Base-by-base conservation (phyloP, 2,888 invertebrate genomes). In the Hofmannophila pseudospretella region DNA sequence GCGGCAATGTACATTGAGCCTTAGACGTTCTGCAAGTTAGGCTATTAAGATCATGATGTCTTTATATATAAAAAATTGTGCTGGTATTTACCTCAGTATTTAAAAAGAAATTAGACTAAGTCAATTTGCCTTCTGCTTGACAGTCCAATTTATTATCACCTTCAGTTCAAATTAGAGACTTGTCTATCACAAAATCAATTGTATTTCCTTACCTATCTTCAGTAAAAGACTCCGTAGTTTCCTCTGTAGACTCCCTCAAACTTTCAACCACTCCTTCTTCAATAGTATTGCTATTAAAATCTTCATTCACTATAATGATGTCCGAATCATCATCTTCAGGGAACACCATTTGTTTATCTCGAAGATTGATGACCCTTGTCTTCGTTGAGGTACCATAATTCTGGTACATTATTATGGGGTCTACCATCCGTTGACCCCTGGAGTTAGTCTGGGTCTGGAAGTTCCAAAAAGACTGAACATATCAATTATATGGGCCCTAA, bases 401-500 rank as follows among this genome's bases (percentile, higher is more conserved):
- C 42, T 78, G 76, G 34, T 82, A 79, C 72, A 79, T 72, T 9
- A 75, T 67, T 11, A 82, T 61, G 0, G 79, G 86, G 34, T 85
- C 84, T 0, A 74, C 82, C 80, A 92, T 91, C 39, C 93, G 88
- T 69, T 93, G 94, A 25, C 92, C 93, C 41, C 92, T 88, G 0
- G 91, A 92, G 72, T 91, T 92, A 0, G 90, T 89, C 54, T 90
- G 89, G 29, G 90, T 89, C 91, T 94, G 94, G 72, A 94, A 94
- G 61, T 94, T 93, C 94, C 94, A 94, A 71, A 94, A 91, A 76
- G 90, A 89, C 94, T 94, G 89, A 79, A 88, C 84, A 80, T 78
- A 88, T 88, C 86, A 88, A 84, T 84, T 71, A 80, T 47, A 72
- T 48, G 53, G 53, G 60, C 53, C 45, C 63, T 52, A 42, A 28